Base-by-base conservation (phyloP, 1,140 invertebrate species). In the Mizuhopecten yessoensis region DNA sequence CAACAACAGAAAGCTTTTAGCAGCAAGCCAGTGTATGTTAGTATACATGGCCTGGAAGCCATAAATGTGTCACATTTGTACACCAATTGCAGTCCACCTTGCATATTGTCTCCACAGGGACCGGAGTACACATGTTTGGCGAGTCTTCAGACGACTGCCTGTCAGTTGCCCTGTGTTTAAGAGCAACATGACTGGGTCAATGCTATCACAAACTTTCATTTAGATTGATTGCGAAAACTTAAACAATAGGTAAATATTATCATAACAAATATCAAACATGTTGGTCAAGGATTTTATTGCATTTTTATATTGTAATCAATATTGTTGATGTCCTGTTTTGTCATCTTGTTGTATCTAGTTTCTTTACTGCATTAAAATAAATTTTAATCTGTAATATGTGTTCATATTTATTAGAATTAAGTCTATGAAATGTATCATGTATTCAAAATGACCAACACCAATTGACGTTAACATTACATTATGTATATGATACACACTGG, bases 1-100 rank as follows among this genome's bases (percentile, higher is more conserved):
- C 57, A 75, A 75, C 57, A 75, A 29, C 57, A 75, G 57, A 75
- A 75, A 75, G 57, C 57, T 75, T 75, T 75, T 75, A 75, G 57
- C 57, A 75, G 57, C 2, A 29, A 29, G 57, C 23, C 57, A 75
- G 57, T n/a, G 57, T 75, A 29, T n/a, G 57, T n/a, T 75, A 11
- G 57, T 75, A 75, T n/a, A 75, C 57, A 75, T 5, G 57, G 5
- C 57, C 57, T 75, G n/a, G 5, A 75, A 29, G 57, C 57, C 29
- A 75, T 75, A 75, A 75, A 75, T 75, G 57, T 75, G 57, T 75
- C 57, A 75, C 57, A 29, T 75, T 17, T 13, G 1, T 75, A 75
- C 57, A 75, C 57, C 57, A 75, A 75, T 75, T 75, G 57, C 57
- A 75, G 57, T 75, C 57, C 57, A 17, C 57, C 57, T 29, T 75